Conservation (phyloP, 2,888 invertebrate species). For the Salticus scenicus region DNA sequence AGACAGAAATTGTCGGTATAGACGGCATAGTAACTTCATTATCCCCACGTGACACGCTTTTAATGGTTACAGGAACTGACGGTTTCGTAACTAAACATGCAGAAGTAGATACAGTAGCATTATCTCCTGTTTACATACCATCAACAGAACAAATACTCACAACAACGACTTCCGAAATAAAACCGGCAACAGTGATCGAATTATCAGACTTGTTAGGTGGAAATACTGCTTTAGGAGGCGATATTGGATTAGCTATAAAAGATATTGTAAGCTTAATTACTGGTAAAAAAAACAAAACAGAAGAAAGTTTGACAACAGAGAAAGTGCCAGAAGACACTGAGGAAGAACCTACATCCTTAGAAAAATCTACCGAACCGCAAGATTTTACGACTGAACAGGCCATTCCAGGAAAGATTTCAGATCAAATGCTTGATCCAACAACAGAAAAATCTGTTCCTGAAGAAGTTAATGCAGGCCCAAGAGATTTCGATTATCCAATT, state of each 20-base stretch:
- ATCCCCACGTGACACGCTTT: constrained; percentile 44
- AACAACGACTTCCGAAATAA: constrained; percentile 53
- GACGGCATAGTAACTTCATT: constrained; percentile 60
- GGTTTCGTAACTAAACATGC: constrained; percentile 60
- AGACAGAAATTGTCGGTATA: constrained; percentile 61
- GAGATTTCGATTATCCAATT: constrained; percentile 56
- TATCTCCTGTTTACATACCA: constrained; percentile 49
- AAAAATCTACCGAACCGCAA: neutral
- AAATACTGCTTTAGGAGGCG: constrained; percentile 72
- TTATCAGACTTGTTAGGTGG: constrained; percentile 72
- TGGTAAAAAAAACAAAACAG: constrained; percentile 66
- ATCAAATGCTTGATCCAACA: neutral
- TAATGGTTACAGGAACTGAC: constrained; percentile 65
- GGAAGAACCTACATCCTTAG: constrained; percentile 13
- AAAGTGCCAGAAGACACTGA: constrained; percentile 3
- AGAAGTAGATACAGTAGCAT: constrained; percentile 38
- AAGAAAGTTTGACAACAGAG: constrained; percentile 19
- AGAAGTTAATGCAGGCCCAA: neutral
- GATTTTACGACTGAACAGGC: neutral
- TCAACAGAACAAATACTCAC: constrained; percentile 11
- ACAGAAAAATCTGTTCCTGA: neutral
- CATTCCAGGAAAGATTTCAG: neutral
- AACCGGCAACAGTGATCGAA: constrained; percentile 72
- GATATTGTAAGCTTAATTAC: constrained; percentile 72
- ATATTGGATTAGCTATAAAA: constrained; percentile 72